Base-by-base conservation (phyloP, 2,113 vertebrate genomes). In the Dasypus novemcinctus region DNA sequence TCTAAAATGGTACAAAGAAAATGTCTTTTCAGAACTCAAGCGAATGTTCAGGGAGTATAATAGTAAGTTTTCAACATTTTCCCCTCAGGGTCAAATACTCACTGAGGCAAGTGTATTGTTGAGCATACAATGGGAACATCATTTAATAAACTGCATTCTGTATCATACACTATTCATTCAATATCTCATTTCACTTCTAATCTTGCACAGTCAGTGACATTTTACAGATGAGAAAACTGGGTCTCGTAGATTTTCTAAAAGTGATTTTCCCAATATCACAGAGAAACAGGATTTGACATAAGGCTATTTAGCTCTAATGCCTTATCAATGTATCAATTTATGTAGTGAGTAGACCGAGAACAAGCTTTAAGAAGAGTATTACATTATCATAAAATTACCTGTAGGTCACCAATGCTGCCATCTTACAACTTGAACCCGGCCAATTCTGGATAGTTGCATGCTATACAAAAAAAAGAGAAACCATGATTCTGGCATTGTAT, bases 391-490 rank as follows among this genome's bases (percentile, higher is more conserved):
- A 17, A 93, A 91, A 64, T 95, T 97, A 99, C 99, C 99, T 99
- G 98, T 99, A 99, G 27, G 97, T 97, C 78, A 97, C 95, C 91
- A 98, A 89, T 15, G 99, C 99, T 86, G 99, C 99, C 99, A 99
- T 99, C 95, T 99, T 99, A 98, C 99, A 99, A 61, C 98, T 98
- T 6, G 99, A 99, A 5, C 99, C 98, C 4, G 99, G 99, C 99
- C 99, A 99, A 93, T 99, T 98, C 97, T 99, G 98, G 86, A 99
- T 98, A 89, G 98, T 98, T 71, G 97, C 97, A 90, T 99, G 98
- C 99, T 99, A 87, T 5, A 96, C 92, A 68, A 94, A 83, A 92
- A 92, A 59, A 33, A 43, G 21, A 90, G 57, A 92, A 93, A 89
- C 3, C n/a, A 87, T 27, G 61, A 88, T 75, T 57, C 31, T n/a